These are phyloP conservation scores for Cheirogaleus major DNA, from an alignment of 2,797 vertebrate genomes.

Conservation along the genomic window DNA sequence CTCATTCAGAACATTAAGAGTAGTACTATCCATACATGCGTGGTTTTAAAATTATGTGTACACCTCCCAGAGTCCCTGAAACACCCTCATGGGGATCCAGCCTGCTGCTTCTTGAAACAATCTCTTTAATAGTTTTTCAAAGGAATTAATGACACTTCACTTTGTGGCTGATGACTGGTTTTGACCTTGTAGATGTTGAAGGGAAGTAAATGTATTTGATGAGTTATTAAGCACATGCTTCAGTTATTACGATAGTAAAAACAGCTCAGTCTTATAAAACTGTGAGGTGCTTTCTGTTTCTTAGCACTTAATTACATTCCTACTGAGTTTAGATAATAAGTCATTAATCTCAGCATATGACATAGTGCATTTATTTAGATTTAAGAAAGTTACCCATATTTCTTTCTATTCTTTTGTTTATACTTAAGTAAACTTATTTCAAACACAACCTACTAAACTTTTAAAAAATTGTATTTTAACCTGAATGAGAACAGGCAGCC, in stretches of 20 bases:
- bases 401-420: conserved; percentile 62
- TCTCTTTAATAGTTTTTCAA: conserved; percentile 15
- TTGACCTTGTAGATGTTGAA: conserved; percentile 78
- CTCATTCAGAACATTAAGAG: not conserved
- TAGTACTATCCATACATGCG: not conserved
- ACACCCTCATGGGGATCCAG: not conserved
- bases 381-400: conserved; percentile 76
- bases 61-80: not conserved
- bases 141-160: not conserved
- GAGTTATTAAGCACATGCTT: conserved; percentile 82
- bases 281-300: conserved; percentile 81
- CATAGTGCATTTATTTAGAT: conserved; percentile 80
- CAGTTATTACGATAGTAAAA: conserved; percentile 81
- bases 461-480: not conserved
- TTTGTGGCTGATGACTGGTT: conserved; percentile 71
- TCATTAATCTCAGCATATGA: conserved; percentile 80
- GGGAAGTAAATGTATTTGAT: conserved; percentile 79
- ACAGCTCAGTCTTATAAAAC: conserved; percentile 81
- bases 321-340: conserved; percentile 79
- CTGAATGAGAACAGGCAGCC: not conserved
- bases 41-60: not conserved
- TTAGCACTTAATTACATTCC: conserved; percentile 84
- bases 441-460: not conserved
- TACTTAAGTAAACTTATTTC: not conserved
- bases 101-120: not conserved